Conservation (phyloP, 2,888 invertebrate genomes). For the Sarcophaga carnaria region DNA sequence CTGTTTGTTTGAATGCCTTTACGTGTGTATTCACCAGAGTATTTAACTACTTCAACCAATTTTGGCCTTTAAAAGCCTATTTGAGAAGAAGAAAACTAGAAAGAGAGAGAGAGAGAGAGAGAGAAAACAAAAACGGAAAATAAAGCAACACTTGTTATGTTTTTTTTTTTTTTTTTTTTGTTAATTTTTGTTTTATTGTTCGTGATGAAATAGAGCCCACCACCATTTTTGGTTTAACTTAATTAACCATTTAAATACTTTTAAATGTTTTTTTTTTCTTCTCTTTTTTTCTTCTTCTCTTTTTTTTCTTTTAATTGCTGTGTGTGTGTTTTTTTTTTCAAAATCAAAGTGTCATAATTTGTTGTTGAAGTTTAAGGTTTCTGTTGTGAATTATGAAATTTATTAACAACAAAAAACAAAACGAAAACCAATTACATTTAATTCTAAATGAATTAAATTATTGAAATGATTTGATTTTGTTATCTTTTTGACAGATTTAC, state of each 20-base stretch:
- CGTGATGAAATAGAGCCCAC: slow-evolving; percentile 61
- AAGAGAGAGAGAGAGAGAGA: too few relatives aligned
- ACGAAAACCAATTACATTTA: too few relatives aligned
- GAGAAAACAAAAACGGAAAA: too few relatives aligned
- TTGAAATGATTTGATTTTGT: slow-evolving; percentile 7
- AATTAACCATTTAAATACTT: slow-evolving; percentile 70
- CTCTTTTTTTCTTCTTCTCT: neutral
- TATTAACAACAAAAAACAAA: neutral
- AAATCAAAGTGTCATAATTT: slow-evolving; percentile 65
- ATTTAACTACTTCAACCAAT: slow-evolving; percentile 61
- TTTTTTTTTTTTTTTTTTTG: too few relatives aligned
- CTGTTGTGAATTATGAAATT: slow-evolving; percentile 49
- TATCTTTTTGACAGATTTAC: slow-evolving; percentile 24
- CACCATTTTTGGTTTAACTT: slow-evolving; percentile 68
- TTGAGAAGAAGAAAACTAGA: slow-evolving; percentile 23
- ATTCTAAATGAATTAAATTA: too few relatives aligned
- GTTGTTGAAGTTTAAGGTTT: slow-evolving; percentile 65
- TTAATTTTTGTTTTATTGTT: slow-evolving; percentile 45
- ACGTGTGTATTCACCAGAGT: slow-evolving; percentile 60
- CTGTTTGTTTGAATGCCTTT: neutral
- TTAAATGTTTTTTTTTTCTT: slow-evolving; percentile 35
- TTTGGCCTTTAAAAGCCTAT: slow-evolving; percentile 53
- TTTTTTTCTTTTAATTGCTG: slow-evolving; percentile 35
- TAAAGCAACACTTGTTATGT: slow-evolving; percentile 65
- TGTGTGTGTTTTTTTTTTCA: neutral